These are phyloP conservation scores for Peromyscus californicus DNA, from an alignment of 2,113 vertebrate species.

Conservation along the genomic window DNA sequence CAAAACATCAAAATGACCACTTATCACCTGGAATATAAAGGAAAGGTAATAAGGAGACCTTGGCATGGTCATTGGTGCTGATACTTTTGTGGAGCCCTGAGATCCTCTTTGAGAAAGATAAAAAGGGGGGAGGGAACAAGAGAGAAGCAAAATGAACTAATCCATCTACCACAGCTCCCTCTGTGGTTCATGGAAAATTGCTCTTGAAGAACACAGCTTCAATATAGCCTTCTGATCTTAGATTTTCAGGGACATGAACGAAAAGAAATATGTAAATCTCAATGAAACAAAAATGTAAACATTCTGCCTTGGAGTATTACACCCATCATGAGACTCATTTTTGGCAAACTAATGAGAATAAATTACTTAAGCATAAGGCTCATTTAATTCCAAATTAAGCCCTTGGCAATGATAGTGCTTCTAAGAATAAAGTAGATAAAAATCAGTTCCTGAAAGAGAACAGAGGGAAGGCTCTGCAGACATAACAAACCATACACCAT, in stretches of 20 bases:
- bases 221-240: constrained; percentile 24
- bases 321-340: constrained; percentile 75
- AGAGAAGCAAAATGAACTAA: constrained; percentile 48
- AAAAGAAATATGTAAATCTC: constrained; percentile 65
- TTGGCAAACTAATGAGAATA: constrained; percentile 82
- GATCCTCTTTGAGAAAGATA: not conserved
- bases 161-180: not conserved
- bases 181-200: not conserved
- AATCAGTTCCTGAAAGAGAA: constrained; percentile 77
- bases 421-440: constrained; percentile 79
- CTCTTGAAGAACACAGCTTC: constrained; percentile 43
- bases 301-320: constrained; percentile 64
- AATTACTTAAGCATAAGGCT: constrained; percentile 83
- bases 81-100: not conserved
- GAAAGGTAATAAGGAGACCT: not conserved
- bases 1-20: not conserved
- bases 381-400: constrained; percentile 83
- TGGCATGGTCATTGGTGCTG: not conserved
- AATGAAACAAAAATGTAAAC: constrained; percentile 75
- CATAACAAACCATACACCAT: constrained; percentile 71
- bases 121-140: not conserved
- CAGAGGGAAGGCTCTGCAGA: constrained; percentile 61
- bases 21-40: not conserved
- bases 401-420: constrained; percentile 79
- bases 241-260: constrained; percentile 60